Evolutionary conservation across 2,113 vertebrate genomes (phyloP).

Genomic region (Anarhynchus alexandrinus): DNA sequence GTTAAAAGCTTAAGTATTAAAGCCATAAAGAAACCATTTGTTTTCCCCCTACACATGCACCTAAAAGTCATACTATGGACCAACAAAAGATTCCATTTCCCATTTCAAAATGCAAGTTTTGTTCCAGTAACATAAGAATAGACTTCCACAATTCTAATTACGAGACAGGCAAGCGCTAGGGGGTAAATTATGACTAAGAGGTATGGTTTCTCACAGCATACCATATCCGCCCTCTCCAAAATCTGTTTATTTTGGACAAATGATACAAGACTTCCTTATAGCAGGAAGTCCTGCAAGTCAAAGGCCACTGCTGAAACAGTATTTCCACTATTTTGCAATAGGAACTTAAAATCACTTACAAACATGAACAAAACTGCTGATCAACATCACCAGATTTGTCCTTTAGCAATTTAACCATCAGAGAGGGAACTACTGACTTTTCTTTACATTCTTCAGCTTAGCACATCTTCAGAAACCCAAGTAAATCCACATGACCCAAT

Average conservation of each 20-base stretch:
- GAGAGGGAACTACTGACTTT: not conserved
- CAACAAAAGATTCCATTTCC: not conserved
- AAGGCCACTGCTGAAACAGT: slow-evolving; percentile 37
- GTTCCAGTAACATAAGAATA: not conserved
- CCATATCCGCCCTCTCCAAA: not conserved
- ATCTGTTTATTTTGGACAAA: slow-evolving; percentile 35
- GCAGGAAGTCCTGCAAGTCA: slow-evolving; percentile 40
- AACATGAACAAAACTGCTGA: not conserved
- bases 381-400: not conserved
- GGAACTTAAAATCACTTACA: not conserved
- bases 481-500: not conserved
- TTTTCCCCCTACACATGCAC: not conserved
- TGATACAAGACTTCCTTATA: not conserved
- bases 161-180: not conserved
- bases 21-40: not conserved
- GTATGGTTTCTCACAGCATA: not conserved
- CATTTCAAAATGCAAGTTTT: not conserved
- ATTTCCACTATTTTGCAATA: slow-evolving; percentile 37
- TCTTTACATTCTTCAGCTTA: not conserved
- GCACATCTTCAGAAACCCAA: not conserved
- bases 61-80: not conserved
- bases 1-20: not conserved
- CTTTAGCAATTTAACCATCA: not conserved
- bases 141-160: not conserved
- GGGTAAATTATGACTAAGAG: not conserved